These are phyloP conservation scores for Catharus fuscescens DNA, from an alignment of 2,113 vertebrate genomes.

Conservation along the genomic window DNA sequence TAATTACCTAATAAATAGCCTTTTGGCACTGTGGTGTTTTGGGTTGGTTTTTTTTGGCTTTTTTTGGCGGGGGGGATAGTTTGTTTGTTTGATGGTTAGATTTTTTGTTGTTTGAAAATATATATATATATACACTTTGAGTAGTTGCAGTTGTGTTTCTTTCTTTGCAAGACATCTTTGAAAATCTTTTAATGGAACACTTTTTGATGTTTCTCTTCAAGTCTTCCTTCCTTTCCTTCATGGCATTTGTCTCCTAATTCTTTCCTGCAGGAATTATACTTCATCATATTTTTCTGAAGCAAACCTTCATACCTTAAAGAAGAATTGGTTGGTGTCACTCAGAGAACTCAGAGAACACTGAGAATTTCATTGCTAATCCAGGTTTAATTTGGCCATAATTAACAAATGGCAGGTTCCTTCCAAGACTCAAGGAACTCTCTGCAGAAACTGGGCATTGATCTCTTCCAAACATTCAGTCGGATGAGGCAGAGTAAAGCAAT, in stretches of 20 bases:
- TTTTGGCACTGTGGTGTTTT: not conserved
- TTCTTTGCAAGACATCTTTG: not conserved
- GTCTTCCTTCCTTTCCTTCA: not conserved
- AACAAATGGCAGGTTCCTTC: not conserved
- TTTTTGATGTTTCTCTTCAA: not conserved
- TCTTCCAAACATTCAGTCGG: not conserved
- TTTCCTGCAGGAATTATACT: not conserved
- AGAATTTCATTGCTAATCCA: not conserved
- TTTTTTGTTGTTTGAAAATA: not conserved
- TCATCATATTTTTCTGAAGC: not conserved
- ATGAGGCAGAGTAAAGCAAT: not conserved
- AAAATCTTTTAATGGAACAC: not conserved
- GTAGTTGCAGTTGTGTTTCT: not conserved
- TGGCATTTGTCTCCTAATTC: not conserved
- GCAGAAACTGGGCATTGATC: not conserved
- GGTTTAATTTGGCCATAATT: not conserved
- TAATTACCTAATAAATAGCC: not conserved
- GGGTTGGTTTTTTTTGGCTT: too few species aligned
- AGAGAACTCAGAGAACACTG: not conserved
- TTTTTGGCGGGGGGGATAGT: not conserved
- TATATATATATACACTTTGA: accelerated
- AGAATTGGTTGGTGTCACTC: not conserved
- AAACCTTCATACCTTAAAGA: not conserved
- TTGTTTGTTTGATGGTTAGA: not conserved
- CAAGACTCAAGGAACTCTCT: not conserved